Evolutionary conservation across 2,113 vertebrate species (phyloP), one percentile per base, ranked within the genome.

Genomic region (Phodopus roborovskii): DNA sequence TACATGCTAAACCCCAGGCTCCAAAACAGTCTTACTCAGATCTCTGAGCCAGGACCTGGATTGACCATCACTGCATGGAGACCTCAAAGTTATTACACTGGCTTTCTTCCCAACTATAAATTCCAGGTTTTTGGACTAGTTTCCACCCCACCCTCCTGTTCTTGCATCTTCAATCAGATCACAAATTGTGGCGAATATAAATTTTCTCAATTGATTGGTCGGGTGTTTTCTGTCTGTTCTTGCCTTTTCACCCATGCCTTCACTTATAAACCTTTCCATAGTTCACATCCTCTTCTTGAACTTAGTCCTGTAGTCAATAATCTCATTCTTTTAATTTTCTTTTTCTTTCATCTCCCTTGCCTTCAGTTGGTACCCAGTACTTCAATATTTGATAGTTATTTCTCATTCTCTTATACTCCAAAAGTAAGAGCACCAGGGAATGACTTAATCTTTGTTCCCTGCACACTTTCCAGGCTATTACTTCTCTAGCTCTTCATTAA

Each of bases 331-430:
- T 89, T 62, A 56, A 4, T 56, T n/a, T 15, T 42, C 16, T 13
- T 36, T 1, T 91, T 95, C 48, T 17, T 91, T 96, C 58, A 53
- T 11, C 53, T 64, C 7, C 50, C 68, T 95, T 94, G 7, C 75
- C 39, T 96, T 96, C 89, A 87, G 50, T 81, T 85, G 4, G 12
- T 58, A 64, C 5, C 19, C 70, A 60, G 66, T 85, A 75, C 26
- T 90, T 95, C 90, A 33, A 94, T 86, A 58, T 84, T 90, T 94
- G 20, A 45, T 81, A 92, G 68, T 90, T 71, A 39, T 30, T 91
- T 7, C 42, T 71, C 19, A 6, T 84, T 90, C 79, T 64, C 30
- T 7, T 64, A 24, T 26, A 73, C 8, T 53, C 58, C 30, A 42
- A 3, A 2, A 30, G 9, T 7, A 68, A 39, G 84, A 83, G 2